Evolutionary conservation across 2,888 invertebrate genomes (phyloP), one percentile per base, ranked within the genome.

Genomic region (Coremacera marginata): DNA sequence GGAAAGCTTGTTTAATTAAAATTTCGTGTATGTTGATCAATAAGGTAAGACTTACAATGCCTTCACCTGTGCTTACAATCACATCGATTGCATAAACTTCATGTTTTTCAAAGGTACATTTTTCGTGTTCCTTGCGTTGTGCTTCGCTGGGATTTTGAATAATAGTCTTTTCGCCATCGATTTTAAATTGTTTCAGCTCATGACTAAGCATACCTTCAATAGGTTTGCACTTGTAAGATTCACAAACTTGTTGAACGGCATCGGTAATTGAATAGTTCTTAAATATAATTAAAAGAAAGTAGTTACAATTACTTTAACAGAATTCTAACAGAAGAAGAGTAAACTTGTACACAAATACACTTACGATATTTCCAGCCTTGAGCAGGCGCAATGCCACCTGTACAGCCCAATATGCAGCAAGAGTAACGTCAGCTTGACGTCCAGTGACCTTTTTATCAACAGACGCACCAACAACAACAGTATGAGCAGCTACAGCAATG

Each of bases 11-110:
- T n/a, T 77, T 67, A 16, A 1, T 44, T 25, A 8, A 49, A 25
- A 63, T 8, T 16, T 37, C 14, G 37, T 57, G 14, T 44, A 11
- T 19, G 19, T 34, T 67, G 5, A 52, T n/a, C 52, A 72, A 19
- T 22, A 37, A 19, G 14, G 14, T 27, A 67, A 27, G 71, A 90
- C 92, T 90, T 90, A 95, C 95, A 89, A 95, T 93, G 86, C 98
- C 98, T 88, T 98, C 98, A 70, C 99, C 99, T 76, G 97, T 95
- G 85, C 98, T 97, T 79, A 99, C 93, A 78, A 99, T 92, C n/a
- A 99, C 96, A 91, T 99, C 99, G 92, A 99, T 95, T 34, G 97
- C 98, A 90, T 98, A 99, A 0, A 98, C 99, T 91, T 99, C 99
- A 89, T 98, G 95, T 74, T 95, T 95, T 88, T 98, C 98, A 88